phyloP scores from a whole-genome alignment of 1,140 invertebrate genomes.

The Gonatopus flavifemur region DNA sequence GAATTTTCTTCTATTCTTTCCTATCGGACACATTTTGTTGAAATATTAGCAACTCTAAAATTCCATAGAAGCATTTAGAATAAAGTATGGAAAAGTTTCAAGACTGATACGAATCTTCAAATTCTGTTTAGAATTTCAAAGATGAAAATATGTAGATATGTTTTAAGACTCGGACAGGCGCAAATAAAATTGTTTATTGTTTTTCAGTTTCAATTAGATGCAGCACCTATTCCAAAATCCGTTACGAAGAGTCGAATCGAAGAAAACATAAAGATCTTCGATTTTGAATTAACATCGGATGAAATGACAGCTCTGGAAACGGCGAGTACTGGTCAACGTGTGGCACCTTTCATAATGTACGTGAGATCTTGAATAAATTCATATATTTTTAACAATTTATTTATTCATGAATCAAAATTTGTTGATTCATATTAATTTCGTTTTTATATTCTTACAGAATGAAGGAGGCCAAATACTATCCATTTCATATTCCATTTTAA shows the following conservation, averaged over 20 bases:
- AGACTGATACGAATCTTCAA: too few species aligned
- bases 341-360: conserved; percentile 31
- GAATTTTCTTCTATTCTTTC: too few species aligned
- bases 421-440: conserved; percentile 1
- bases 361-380: conserved; percentile 8
- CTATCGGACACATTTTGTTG: too few species aligned
- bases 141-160: too few species aligned
- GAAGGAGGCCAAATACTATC: conserved; percentile 36
- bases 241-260: conserved; percentile 67
- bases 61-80: too few species aligned
- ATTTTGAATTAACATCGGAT: conserved; percentile 67
- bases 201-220: too few species aligned
- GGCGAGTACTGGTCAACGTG: conserved; percentile 31
- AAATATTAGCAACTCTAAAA: too few species aligned
- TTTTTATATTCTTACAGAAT: conserved; percentile 30
- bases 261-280: conserved; percentile 74
- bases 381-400: neutral
- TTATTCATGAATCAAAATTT: too few species aligned
- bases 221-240: conserved; percentile 72
- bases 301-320: conserved; percentile 58
- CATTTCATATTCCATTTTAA: conserved; percentile 40
- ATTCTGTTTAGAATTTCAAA: too few species aligned
- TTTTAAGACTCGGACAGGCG: too few species aligned
- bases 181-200: too few species aligned
- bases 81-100: too few species aligned